Conservation (phyloP, 2,797 vertebrate species). For the Hemitrygon akajei region DNA sequence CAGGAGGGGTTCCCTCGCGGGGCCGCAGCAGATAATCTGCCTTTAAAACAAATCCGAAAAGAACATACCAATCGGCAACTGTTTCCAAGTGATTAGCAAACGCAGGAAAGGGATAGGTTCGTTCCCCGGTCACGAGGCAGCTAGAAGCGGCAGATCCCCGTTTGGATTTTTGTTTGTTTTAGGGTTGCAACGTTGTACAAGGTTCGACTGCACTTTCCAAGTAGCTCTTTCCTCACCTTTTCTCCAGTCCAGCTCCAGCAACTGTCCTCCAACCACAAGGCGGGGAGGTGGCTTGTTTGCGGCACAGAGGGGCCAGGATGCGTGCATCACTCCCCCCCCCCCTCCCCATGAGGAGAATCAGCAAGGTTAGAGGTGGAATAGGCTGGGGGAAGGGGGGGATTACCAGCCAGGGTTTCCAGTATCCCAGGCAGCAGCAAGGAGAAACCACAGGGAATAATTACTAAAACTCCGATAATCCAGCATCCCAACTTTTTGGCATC, state of each 20-base stretch:
- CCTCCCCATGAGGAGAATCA: not conserved
- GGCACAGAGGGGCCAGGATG: not conserved
- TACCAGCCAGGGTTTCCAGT: not conserved
- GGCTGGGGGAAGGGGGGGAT: not conserved
- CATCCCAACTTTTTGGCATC: too few relatives aligned
- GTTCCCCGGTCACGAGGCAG: not conserved
- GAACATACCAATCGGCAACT: not conserved
- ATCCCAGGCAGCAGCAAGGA: not conserved
- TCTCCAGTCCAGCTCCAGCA: not conserved
- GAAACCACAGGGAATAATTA: not conserved
- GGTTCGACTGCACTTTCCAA: not conserved
- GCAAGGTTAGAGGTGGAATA: not conserved
- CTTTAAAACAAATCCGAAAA: not conserved
- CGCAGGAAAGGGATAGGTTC: not conserved
- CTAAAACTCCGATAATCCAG: too few relatives aligned
- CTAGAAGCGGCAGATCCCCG: not conserved
- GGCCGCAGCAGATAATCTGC: not conserved
- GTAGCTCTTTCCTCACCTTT: not conserved
- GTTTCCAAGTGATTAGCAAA: not conserved
- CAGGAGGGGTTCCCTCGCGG: not conserved
- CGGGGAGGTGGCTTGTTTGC: too few relatives aligned
- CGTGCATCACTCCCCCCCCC: too few relatives aligned
- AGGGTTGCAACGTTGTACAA: slow-evolving; percentile 6
- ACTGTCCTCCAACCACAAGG: not conserved
- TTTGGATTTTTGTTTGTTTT: not conserved